A percentile compares a stretch with the other conserved stretches of the same genome.
phyloP scores from a whole-genome alignment of 2,113 vertebrate genomes.

The Eudorcas thomsonii region DNA sequence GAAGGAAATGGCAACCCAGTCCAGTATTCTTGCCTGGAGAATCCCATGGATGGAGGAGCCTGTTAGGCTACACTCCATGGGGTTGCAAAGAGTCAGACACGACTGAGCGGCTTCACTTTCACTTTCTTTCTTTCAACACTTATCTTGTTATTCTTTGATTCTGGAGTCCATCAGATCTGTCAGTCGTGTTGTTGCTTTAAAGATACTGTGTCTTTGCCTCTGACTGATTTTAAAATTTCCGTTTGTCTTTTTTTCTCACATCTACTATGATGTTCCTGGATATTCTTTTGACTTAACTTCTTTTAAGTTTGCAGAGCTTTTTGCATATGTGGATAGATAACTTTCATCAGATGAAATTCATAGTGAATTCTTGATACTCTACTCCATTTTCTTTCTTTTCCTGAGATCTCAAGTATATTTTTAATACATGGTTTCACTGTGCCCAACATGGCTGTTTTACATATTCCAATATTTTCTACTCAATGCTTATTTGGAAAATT shows the following conservation, averaged over 20 bases:
- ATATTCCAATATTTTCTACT: neutral
- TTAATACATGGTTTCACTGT: neutral
- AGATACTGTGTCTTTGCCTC: neutral
- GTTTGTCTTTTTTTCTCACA: neutral
- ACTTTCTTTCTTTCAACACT: neutral
- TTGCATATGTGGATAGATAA: neutral
- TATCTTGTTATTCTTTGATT: neutral
- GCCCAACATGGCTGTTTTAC: neutral
- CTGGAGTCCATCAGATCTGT: neutral
- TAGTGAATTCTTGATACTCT: neutral
- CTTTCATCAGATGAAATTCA: conserved; percentile 22
- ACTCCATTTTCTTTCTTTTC: neutral
- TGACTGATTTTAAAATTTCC: neutral
- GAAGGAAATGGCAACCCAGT: no score
- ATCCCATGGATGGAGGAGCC: no score
- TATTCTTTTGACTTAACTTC: neutral
- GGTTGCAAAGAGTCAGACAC: no score
- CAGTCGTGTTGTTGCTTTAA: neutral
- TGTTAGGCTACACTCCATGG: no score
- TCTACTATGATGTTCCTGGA: neutral
- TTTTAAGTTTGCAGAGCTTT: neutral
- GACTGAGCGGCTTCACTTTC: no score
- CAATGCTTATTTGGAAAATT: neutral
- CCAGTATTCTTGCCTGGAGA: no score
- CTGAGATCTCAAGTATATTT: neutral